Conservation (phyloP, 2,888 invertebrate species). For the Troides aeacus region DNA sequence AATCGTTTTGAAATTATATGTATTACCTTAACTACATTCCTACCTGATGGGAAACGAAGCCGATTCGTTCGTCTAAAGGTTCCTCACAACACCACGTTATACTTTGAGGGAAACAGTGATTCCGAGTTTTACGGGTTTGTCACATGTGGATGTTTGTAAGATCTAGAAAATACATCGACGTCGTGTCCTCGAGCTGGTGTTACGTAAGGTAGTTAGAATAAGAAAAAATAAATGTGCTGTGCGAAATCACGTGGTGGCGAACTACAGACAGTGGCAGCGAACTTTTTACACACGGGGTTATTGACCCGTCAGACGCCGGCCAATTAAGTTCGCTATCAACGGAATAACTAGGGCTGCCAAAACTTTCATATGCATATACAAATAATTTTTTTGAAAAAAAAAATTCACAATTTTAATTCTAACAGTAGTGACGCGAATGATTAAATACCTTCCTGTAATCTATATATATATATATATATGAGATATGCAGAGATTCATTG, state of each 20-base stretch:
- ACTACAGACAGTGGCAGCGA: constrained; percentile 33
- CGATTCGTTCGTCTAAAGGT: too few relatives aligned
- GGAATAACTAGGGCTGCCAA: constrained; percentile 17
- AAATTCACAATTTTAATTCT: too few relatives aligned
- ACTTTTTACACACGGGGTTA: constrained; percentile 45
- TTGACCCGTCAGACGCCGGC: constrained; percentile 37
- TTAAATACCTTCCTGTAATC: too few relatives aligned
- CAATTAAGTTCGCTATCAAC: constrained; percentile 50
- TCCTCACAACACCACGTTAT: too few relatives aligned
- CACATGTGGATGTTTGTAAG: not conserved
- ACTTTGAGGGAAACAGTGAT: too few relatives aligned
- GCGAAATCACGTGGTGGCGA: constrained; percentile 32
- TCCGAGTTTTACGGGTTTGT: not conserved
- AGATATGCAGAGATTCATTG: too few relatives aligned
- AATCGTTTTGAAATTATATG: too few relatives aligned
- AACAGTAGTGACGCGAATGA: too few relatives aligned
- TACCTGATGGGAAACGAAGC: too few relatives aligned
- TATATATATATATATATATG: too few relatives aligned
- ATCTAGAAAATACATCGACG: not conserved
- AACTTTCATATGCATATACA: not conserved
- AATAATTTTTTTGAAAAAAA: too few relatives aligned
- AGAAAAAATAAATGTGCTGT: not conserved
- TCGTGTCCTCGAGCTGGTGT: not conserved
- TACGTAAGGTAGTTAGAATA: not conserved
- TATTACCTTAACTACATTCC: too few relatives aligned